phyloP scores from a whole-genome alignment of 2,113 vertebrate genomes.

The Tyrannus savana region DNA sequence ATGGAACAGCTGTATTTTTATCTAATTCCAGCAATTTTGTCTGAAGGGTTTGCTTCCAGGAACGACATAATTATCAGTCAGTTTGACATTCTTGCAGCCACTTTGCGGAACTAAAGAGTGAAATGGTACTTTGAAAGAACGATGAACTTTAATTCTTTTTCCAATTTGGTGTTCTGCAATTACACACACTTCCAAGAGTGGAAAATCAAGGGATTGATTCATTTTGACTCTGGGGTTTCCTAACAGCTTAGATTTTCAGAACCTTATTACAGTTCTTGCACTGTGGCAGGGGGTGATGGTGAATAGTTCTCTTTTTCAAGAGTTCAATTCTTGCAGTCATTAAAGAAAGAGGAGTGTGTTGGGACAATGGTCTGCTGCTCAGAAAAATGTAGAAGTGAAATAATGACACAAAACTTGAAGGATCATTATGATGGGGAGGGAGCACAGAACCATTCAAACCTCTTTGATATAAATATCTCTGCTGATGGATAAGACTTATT shows the following conservation, averaged over 20 bases:
- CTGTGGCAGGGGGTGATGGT: accelerated
- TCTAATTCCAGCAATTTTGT: not conserved
- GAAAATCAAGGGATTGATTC: not conserved
- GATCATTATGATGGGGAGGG: not conserved
- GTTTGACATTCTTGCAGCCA: not conserved
- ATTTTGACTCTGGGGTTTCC: not conserved
- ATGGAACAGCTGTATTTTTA: not conserved
- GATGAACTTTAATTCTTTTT: not conserved
- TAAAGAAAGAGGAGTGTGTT: not conserved
- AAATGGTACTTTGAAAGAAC: not conserved
- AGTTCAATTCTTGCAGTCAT: not conserved
- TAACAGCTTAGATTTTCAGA: not conserved
- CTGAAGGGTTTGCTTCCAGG: not conserved
- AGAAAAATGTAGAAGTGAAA: not conserved
- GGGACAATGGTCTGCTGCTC: not conserved
- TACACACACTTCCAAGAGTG: not conserved
- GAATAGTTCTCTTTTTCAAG: not conserved
- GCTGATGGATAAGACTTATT: not conserved
- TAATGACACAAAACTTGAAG: not conserved
- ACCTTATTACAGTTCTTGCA: not conserved
- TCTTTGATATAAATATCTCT: not conserved
- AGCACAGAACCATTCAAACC: not conserved
- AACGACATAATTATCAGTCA: not conserved
- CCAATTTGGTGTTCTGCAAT: not conserved
- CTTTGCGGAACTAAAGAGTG: not conserved